A percentile compares a stretch with the other conserved stretches of the same genome.
Conservation (phyloP, 2,888 invertebrate genomes). For the Macaria notata region DNA sequence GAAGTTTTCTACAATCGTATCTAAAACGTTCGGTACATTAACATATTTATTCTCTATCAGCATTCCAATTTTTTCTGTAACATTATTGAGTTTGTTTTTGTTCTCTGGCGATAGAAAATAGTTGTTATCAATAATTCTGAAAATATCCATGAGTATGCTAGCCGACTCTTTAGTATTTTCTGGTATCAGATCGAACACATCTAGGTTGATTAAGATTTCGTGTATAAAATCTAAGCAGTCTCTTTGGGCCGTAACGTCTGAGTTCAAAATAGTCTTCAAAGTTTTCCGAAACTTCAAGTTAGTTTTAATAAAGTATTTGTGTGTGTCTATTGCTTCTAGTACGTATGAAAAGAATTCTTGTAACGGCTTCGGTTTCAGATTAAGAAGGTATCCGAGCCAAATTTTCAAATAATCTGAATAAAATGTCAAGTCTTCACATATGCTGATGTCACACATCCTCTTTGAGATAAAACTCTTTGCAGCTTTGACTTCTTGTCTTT, state of each 20-base stretch:
- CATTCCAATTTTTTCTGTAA: constrained; percentile 37
- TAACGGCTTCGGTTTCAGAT: constrained; percentile 31
- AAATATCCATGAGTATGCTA: constrained; percentile 37
- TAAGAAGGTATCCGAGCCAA: constrained; percentile 48
- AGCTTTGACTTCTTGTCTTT: constrained; percentile 52
- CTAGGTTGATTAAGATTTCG: background rate
- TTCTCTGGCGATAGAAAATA: constrained; percentile 46
- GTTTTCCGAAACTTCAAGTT: constrained; percentile 44
- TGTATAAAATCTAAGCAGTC: constrained; percentile 3
- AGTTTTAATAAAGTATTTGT: constrained; percentile 41
- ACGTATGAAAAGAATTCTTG: constrained; percentile 39
- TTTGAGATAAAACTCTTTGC: constrained; percentile 41
- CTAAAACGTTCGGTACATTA: constrained; percentile 26
- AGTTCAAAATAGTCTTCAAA: constrained; percentile 15
- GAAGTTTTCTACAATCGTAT: constrained; percentile 46
- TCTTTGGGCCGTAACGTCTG: constrained; percentile 3
- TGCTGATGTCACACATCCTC: constrained; percentile 43
- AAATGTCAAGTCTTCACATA: constrained; percentile 45
- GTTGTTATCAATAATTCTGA: constrained; percentile 42
- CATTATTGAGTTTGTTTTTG: constrained; percentile 37
- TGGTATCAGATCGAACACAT: constrained; percentile 1
- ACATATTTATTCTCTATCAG: constrained; percentile 29
- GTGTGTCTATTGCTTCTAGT: constrained; percentile 38
- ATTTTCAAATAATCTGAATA: constrained; percentile 49
- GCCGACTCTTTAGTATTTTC: background rate